These are phyloP conservation scores for Bos indicus DNA, from an alignment of 2,113 vertebrate genomes.

Conservation along the genomic window DNA sequence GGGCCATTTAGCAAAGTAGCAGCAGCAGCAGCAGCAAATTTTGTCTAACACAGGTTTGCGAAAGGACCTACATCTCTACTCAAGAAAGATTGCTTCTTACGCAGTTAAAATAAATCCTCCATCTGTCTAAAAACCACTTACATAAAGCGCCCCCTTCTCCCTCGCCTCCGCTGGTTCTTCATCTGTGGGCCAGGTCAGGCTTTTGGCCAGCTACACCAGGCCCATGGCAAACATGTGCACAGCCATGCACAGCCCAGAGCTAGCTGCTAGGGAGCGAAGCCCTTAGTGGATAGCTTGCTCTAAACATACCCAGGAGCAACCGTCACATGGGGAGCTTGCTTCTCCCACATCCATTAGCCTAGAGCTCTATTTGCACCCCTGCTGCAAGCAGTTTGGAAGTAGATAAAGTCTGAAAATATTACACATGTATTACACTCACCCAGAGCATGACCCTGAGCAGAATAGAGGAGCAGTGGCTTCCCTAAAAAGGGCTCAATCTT, in stretches of 20 bases:
- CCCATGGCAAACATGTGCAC: not conserved
- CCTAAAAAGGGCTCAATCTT: constrained; percentile 15
- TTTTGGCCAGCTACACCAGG: not conserved
- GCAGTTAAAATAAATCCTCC: constrained; percentile 71
- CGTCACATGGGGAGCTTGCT: not conserved
- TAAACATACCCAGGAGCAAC: not conserved
- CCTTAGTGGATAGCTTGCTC: not conserved
- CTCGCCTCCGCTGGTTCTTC: constrained; percentile 1
- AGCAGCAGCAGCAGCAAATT: constrained; percentile 37
- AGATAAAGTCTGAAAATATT: constrained; percentile 49
- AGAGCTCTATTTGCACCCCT: constrained; percentile 18
- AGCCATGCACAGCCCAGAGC: not conserved
- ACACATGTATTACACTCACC: constrained; percentile 17
- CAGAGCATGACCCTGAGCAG: not conserved
- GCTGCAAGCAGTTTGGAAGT: constrained; percentile 27
- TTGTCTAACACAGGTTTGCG: constrained; percentile 59
- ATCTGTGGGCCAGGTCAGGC: not conserved
- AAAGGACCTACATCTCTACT: constrained; percentile 46
- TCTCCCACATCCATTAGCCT: not conserved
- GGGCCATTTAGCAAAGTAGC: constrained; percentile 45
- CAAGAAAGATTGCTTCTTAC: constrained; percentile 62
- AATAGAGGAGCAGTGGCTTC: constrained; percentile 19
- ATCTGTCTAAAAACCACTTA: constrained; percentile 76
- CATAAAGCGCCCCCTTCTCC: constrained; percentile 39
- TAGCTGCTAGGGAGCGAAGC: not conserved